These are phyloP conservation scores for Polypedilum pembai DNA, from an alignment of 1,140 invertebrate species.

Conservation along the genomic window DNA sequence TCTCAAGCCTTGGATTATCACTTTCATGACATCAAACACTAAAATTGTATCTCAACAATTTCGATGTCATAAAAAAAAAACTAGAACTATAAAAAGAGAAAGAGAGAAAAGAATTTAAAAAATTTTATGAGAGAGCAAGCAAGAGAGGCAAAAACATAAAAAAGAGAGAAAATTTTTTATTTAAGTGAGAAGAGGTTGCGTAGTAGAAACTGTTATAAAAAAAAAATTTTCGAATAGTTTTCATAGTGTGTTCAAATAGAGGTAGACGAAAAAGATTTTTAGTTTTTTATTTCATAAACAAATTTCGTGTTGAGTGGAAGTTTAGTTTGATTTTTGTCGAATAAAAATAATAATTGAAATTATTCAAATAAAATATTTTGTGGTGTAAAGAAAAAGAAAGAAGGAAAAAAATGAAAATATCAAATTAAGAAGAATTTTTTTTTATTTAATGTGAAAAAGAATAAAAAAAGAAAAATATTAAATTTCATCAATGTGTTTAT, in stretches of 20 bases:
- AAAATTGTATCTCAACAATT: too few relatives aligned
- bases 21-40: too few relatives aligned
- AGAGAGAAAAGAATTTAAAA: conserved; percentile 13
- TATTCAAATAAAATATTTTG: not conserved
- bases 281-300: not conserved
- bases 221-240: not conserved
- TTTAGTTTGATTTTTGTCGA: not conserved
- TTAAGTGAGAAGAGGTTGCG: not conserved
- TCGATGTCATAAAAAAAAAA: too few relatives aligned
- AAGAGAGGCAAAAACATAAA: not conserved
- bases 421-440: not conserved
- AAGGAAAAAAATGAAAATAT: not conserved
- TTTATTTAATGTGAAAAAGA: not conserved
- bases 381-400: not conserved
- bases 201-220: not conserved
- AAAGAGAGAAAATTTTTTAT: not conserved
- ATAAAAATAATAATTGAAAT: conserved; percentile 3
- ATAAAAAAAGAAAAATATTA: not conserved
- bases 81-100: not conserved
- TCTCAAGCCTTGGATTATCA: too few relatives aligned
- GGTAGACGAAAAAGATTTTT: not conserved
- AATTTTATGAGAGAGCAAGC: not conserved
- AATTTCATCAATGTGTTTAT: conserved; percentile 9
- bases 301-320: conserved; percentile 9
- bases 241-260: too few relatives aligned